These are phyloP conservation scores for Hydraecia micacea DNA, from an alignment of 2,888 invertebrate species.

Conservation along the genomic window DNA sequence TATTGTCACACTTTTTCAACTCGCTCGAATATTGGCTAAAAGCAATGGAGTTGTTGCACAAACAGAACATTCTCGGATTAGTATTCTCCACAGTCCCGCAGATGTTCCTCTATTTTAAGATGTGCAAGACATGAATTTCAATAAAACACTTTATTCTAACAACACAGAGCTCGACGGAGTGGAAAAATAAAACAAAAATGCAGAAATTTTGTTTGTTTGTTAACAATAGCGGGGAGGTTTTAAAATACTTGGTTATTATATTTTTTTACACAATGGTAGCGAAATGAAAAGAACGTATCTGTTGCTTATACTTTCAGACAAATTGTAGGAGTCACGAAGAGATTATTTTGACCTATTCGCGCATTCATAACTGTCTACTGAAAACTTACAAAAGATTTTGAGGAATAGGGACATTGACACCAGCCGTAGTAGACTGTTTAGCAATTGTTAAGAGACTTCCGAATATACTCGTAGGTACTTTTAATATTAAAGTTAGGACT, in stretches of 20 bases:
- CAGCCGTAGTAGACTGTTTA: background rate
- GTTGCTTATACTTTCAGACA: constrained; percentile 50
- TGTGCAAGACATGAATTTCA: constrained; percentile 64
- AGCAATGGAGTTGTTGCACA: constrained; percentile 53
- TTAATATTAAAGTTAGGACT: background rate
- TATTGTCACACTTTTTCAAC: constrained; percentile 18
- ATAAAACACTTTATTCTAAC: constrained; percentile 60
- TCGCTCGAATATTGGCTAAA: constrained; percentile 41
- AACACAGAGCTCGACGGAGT: constrained; percentile 41
- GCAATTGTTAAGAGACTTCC: background rate
- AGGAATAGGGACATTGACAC: background rate
- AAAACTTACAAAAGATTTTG: constrained; percentile 29
- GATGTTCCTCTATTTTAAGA: constrained; percentile 59
- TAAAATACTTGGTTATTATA: constrained; percentile 51
- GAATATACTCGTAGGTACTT: too few species aligned
- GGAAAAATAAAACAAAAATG: constrained; percentile 52
- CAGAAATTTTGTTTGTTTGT: constrained; percentile 49
- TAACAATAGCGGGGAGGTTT: constrained; percentile 55
- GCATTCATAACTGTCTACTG: constrained; percentile 33
- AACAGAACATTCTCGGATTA: constrained; percentile 49
- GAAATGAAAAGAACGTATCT: constrained; percentile 53
- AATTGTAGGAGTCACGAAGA: constrained; percentile 49
- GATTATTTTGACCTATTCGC: constrained; percentile 32
- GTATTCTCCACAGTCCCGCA: constrained; percentile 55
- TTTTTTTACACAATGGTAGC: constrained; percentile 55